A percentile compares a stretch with the other conserved stretches of the same genome.
Evolutionary conservation across 2,113 vertebrate species (phyloP).

Genomic region (Cavia porcellus): DNA sequence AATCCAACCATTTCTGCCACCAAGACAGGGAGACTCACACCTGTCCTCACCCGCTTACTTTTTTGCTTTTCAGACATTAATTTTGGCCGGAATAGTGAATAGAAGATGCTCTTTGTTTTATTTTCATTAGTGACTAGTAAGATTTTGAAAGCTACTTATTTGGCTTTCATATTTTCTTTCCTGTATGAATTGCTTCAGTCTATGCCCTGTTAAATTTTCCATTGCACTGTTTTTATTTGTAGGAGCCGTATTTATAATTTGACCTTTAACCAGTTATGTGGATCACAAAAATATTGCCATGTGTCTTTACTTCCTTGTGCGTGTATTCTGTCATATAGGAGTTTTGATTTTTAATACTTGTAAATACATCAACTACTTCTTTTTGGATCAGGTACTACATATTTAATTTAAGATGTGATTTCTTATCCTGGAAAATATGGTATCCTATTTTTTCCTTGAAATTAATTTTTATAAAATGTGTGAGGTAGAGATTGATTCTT

Average conservation of each 20-base stretch:
- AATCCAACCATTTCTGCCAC: neutral
- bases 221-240: neutral
- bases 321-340: neutral
- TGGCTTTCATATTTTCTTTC: neutral
- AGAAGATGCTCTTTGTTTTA: neutral
- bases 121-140: neutral
- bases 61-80: neutral
- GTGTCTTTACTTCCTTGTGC: neutral
- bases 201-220: neutral
- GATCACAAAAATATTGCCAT: neutral
- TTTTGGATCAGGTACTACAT: neutral
- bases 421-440: neutral
- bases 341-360: neutral
- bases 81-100: neutral
- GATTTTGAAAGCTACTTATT: neutral
- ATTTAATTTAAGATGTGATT: neutral
- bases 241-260: neutral
- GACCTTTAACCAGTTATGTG: neutral
- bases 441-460: neutral
- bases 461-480: neutral
- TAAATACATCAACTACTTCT: neutral
- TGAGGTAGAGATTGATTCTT: neutral
- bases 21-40: no score
- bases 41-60: neutral
- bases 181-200: neutral